Evolutionary conservation across 2,888 invertebrate species (phyloP).

Genomic region (Hirtodrosophila confusa): DNA sequence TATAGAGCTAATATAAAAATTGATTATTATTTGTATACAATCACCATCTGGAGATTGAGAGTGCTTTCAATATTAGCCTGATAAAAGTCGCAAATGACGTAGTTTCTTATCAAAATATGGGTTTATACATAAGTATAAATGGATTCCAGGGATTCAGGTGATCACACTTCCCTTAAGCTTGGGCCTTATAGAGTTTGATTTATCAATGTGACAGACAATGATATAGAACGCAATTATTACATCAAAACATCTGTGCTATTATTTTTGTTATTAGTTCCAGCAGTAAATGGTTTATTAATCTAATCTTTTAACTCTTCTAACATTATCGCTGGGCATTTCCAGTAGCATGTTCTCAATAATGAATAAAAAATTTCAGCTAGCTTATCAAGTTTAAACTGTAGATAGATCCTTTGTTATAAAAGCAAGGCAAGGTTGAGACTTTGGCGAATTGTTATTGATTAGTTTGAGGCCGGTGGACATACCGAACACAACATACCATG

Average conservation of each 20-base stretch:
- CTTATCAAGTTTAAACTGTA: conserved; percentile 14
- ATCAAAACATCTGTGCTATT: conserved; percentile 20
- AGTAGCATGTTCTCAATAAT: conserved; percentile 3
- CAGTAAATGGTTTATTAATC: conserved; percentile 29
- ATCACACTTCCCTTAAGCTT: not conserved
- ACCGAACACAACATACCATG: conserved; percentile 13
- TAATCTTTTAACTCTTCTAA: conserved; percentile 23
- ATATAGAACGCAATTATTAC: not conserved
- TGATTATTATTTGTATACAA: too few species aligned
- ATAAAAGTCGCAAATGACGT: not conserved
- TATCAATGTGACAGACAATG: conserved; percentile 26
- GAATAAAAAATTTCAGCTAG: conserved; percentile 21
- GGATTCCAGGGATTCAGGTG: not conserved
- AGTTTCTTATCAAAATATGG: not conserved
- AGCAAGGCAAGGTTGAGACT: not conserved
- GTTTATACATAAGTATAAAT: not conserved
- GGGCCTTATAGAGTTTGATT: conserved; percentile 26
- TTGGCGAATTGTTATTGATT: conserved; percentile 3
- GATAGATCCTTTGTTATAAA: conserved; percentile 25
- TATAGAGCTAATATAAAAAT: too few species aligned
- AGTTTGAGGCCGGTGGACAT: conserved; percentile 21
- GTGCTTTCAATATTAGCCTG: too few species aligned
- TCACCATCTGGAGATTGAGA: too few species aligned
- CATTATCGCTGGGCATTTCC: conserved; percentile 26
- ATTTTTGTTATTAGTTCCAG: too few species aligned